Base-by-base conservation (phyloP, 2,113 vertebrate species). In the Neotragus pygmaeus region DNA sequence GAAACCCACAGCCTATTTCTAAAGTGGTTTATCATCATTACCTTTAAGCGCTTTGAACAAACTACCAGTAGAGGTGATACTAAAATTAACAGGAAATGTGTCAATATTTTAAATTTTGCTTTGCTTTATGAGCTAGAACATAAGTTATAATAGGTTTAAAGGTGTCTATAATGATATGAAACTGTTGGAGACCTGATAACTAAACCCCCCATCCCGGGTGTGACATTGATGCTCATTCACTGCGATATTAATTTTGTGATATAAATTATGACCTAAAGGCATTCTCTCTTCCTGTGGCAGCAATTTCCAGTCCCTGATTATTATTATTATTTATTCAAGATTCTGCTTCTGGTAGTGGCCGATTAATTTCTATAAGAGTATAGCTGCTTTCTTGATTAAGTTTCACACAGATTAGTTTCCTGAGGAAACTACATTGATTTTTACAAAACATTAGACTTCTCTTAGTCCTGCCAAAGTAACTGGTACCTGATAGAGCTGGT, bases 401-500 rank as follows among this genome's bases (percentile, higher is more conserved):
- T 64, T 84, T 57, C 80, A 49, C n/a, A 21, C 66, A 55, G 11
- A 90, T 51, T 90, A 58, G 30, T 86, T 12, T 33, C 43, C 17
- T 16, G 25, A 12, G 23, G 55, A 51, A 47, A 7, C 33, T 64
- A 70, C 19, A 51, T 39, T 90, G 6, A 39, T 66, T 93, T 82
- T 75, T 75, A 33, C 10, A 93, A 36, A 90, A 85, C 19, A 78
- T 49, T 49, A n/a, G 39, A 27, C 66, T 94, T 91, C 73, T 73
- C 88, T 90, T 87, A 53, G 45, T 94, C 51, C 47, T 47, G 60
- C 73, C 43, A 47, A 51, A 53, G 58, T 96, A 51, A 60, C 58
- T 60, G 60, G 66, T 60, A 28, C 6, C 51, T 81, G 33, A 81
- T 39, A 27, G 58, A 81, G n/a, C 51, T 43, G 3, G 45, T n/a